Evolutionary conservation across 2,888 invertebrate genomes (phyloP).

Genomic region (Opisthograptis luteolata): DNA sequence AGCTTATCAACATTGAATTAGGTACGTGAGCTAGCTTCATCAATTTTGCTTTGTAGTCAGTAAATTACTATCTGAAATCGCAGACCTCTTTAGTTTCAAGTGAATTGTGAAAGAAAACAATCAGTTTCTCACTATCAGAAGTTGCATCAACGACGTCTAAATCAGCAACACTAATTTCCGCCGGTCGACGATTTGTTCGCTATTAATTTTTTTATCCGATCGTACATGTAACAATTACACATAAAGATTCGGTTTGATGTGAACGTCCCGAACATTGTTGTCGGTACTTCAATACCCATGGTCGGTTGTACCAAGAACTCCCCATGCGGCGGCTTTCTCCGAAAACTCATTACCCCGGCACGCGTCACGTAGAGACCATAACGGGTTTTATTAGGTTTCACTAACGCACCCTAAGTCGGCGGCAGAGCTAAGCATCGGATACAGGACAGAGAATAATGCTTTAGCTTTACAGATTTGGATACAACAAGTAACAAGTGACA

Average conservation of each 20-base stretch:
- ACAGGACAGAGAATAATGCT: constrained; percentile 45
- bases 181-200: neutral
- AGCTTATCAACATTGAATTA: too few species aligned
- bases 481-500: too few species aligned
- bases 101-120: neutral
- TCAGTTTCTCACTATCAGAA: constrained; percentile 26
- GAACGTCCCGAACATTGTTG: constrained; percentile 16
- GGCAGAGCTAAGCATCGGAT: constrained; percentile 48
- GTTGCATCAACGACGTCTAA: neutral
- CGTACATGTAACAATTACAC: neutral
- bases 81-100: too few species aligned
- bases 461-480: constrained; percentile 23
- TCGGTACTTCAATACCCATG: constrained; percentile 3
- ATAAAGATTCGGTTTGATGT: constrained; percentile 10
- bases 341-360: constrained; percentile 79
- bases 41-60: too few species aligned
- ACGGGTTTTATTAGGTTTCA: constrained; percentile 81
- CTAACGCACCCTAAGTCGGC: constrained; percentile 60
- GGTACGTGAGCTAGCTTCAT: too few species aligned
- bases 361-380: constrained; percentile 79
- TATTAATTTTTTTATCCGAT: constrained; percentile 23
- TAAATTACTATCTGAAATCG: too few species aligned
- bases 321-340: constrained; percentile 70
- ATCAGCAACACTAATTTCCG: neutral
- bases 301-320: constrained; percentile 51